These are phyloP conservation scores for Apis dorsata DNA, from an alignment of 1,140 invertebrate genomes.

Conservation along the genomic window DNA sequence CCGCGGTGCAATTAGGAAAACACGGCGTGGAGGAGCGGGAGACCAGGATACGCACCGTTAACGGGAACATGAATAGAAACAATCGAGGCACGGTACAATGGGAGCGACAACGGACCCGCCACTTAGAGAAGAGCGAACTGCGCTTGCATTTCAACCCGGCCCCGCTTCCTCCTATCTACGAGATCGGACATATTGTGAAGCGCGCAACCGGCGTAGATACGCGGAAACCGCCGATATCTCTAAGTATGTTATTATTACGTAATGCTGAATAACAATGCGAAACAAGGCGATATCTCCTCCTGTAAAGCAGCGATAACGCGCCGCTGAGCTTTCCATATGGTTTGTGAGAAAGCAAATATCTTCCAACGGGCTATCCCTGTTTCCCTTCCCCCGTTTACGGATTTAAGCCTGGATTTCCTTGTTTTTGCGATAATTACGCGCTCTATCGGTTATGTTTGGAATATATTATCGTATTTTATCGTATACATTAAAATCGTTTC, in stretches of 20 bases:
- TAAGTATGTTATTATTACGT: constrained; percentile 33
- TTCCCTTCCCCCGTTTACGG: not conserved
- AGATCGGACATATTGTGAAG: constrained; percentile 54
- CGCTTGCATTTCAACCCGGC: constrained; percentile 47
- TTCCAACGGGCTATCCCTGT: not conserved
- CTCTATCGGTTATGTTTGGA: too few species aligned
- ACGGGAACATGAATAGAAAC: constrained; percentile 64
- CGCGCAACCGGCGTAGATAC: constrained; percentile 10
- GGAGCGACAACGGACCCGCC: constrained; percentile 63
- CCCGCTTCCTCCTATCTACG: constrained; percentile 38
- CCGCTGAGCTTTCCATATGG: not conserved
- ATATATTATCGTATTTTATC: not conserved
- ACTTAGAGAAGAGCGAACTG: constrained; percentile 56
- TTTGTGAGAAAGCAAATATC: too few species aligned
- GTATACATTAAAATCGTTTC: not conserved
- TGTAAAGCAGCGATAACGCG: not conserved
- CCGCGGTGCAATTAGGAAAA: constrained; percentile 56
- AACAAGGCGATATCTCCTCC: not conserved
- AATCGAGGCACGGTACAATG: constrained; percentile 59
- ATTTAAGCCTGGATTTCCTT: not conserved
- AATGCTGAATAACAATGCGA: constrained; percentile 30
- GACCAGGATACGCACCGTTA: constrained; percentile 59
- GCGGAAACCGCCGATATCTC: constrained; percentile 25
- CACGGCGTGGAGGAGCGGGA: constrained; percentile 25
- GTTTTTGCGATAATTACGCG: not conserved